Evolutionary conservation across 2,113 vertebrate species (phyloP).

Genomic region (Heterotilapia buettikoferi): DNA sequence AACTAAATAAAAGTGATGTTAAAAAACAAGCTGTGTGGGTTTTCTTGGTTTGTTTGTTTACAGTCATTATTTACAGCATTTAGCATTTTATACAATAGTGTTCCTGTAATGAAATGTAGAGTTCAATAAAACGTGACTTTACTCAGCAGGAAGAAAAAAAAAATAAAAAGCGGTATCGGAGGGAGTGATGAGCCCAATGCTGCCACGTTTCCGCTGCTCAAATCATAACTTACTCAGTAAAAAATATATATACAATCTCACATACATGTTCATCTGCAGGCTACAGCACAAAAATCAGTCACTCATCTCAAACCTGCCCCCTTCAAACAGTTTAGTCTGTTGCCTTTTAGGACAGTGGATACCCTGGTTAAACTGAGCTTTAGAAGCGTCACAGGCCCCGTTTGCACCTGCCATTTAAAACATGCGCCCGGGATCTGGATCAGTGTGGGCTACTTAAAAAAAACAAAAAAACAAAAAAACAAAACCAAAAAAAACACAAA

Average conservation of each 20-base stretch:
- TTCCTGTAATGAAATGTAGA: slow-evolving; percentile 54
- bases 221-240: slow-evolving; percentile 93
- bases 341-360: slow-evolving; percentile 43
- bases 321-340: not conserved
- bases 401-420: slow-evolving; percentile 36
- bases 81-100: slow-evolving; percentile 68
- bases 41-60: slow-evolving; percentile 45
- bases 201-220: slow-evolving; percentile 49
- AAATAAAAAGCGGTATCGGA: not conserved
- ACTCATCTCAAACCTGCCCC: slow-evolving; percentile 32
- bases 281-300: slow-evolving; percentile 71
- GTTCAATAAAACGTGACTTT: slow-evolving; percentile 34
- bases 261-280: slow-evolving; percentile 26
- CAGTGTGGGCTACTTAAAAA: not conserved
- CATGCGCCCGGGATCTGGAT: slow-evolving; percentile 45
- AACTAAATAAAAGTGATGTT: slow-evolving; percentile 44
- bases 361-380: slow-evolving; percentile 70
- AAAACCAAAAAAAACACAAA: not conserved
- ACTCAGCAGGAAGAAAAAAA: slow-evolving; percentile 28
- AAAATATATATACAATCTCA: slow-evolving; percentile 89
- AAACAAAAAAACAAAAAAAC: not conserved
- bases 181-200: slow-evolving; percentile 24
- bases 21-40: slow-evolving; percentile 46
- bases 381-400: slow-evolving; percentile 55
- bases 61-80: slow-evolving; percentile 83